These are phyloP conservation scores for Leptopilina syphax DNA, from an alignment of 2,888 invertebrate species.

Conservation along the genomic window DNA sequence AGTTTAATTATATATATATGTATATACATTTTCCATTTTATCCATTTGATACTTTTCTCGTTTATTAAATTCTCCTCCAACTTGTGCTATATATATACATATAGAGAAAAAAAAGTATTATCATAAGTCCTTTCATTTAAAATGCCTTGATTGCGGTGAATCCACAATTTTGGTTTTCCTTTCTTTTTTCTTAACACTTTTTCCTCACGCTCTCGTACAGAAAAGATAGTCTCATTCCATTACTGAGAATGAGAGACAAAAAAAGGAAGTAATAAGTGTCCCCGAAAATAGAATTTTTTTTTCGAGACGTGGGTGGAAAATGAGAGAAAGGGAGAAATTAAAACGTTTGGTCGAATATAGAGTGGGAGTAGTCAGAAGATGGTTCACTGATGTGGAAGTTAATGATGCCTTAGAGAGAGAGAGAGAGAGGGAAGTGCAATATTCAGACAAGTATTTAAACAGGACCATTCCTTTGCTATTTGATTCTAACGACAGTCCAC, in stretches of 20 bases:
- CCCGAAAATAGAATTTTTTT: constrained; percentile 28
- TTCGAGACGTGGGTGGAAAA: background rate
- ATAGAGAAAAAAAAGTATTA: background rate
- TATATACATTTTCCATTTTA: background rate
- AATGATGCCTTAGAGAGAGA: background rate
- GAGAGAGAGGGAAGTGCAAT: constrained; percentile 11
- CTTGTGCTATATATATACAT: background rate
- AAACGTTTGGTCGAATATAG: constrained; percentile 19
- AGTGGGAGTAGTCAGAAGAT: constrained; percentile 8
- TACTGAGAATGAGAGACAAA: constrained; percentile 7
- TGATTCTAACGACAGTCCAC: constrained; percentile 4
- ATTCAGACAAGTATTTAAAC: constrained; percentile 12
- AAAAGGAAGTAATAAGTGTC: background rate
- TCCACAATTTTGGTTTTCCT: background rate
- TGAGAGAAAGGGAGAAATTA: constrained; percentile 3
- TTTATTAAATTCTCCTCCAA: background rate
- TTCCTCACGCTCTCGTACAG: background rate
- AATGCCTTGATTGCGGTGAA: constrained; percentile 3
- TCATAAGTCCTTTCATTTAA: constrained; percentile 2
- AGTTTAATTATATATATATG: background rate
- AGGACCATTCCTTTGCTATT: constrained; percentile 19
- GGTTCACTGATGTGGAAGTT: constrained; percentile 11
- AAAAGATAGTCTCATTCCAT: constrained; percentile 27
- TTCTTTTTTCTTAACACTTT: constrained; percentile 4
- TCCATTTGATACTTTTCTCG: background rate